Base-by-base conservation (phyloP, 2,888 invertebrate genomes). In the Netelia melanura region DNA sequence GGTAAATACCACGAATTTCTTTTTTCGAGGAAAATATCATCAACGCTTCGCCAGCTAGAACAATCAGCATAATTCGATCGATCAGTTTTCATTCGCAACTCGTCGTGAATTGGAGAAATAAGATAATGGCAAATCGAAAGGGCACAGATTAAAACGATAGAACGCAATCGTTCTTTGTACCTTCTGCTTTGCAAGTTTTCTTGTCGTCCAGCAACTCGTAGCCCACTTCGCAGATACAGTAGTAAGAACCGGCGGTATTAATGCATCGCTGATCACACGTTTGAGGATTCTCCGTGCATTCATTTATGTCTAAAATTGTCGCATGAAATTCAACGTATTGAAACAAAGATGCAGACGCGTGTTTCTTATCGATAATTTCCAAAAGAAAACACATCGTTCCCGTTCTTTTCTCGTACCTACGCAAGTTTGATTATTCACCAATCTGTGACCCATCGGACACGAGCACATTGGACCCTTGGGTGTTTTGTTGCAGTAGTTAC, bases 241-340 rank as follows among this genome's bases (percentile, higher is more conserved):
- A 90, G 89, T 95, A 97, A 0, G 95, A 95, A 0, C 96, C 96
- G 0, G 93, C 91, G 0, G 88, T 93, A 87, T 97, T 97, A 0
- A 93, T 89, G 89, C 97, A 98, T 11, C 91, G 93, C 86, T 97
- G 97, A 72, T 96, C 96, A 90, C 97, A 97, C 8, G 95, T 93
- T 0, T 97, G 97, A 84, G 94, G 95, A 0, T 93, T 91, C 52
- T 94, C 92, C 21, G 14, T 6, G 88, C 97, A 97, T 89, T 97
- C 96, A 90, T 97, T 94, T 3, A 96, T 94, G 88, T 96, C 96
- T 85, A 93, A 64, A 79, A 86, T 11, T 78, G 54, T 91, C 78
- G 92, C 91, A 89, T 94, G 89, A 90, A 92, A 92, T 93, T 84
- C 90, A 23, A 48, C 48, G 44, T 25, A 25, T 25, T 9, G 25